Evolutionary conservation across 1,140 invertebrate species (phyloP).

Genomic region (Lamellibrachia luymesi): DNA sequence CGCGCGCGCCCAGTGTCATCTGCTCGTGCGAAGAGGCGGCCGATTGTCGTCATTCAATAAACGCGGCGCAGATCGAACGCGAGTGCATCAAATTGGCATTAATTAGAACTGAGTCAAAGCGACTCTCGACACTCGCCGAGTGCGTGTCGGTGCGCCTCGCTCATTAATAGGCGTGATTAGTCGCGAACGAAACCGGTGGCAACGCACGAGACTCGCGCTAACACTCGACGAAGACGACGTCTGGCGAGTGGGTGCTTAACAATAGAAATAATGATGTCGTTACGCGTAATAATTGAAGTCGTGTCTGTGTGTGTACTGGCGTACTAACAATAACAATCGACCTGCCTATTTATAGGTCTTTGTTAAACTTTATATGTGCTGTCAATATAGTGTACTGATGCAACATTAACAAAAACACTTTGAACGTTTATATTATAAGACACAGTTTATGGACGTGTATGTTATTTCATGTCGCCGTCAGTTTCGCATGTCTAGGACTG

Average conservation of each 20-base stretch:
- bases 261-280: neutral
- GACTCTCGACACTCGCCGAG: neutral
- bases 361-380: too few relatives aligned
- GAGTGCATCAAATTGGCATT: neutral
- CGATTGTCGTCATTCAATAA: slow-evolving; percentile 5
- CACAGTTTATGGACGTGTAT: too few relatives aligned
- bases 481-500: too few relatives aligned
- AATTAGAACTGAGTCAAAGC: neutral
- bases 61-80: neutral
- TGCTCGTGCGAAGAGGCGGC: neutral
- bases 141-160: neutral
- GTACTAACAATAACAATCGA: neutral
- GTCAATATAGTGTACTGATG: too few relatives aligned
- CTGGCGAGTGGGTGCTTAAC: neutral
- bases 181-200: neutral
- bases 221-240: neutral
- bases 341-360: neutral
- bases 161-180: neutral
- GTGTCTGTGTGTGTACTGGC: too few relatives aligned
- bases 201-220: neutral
- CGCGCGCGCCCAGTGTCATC: neutral
- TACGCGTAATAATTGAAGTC: neutral
- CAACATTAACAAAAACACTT: neutral
- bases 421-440: neutral
- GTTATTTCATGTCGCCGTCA: neutral